Base-by-base conservation (phyloP, 2,113 vertebrate genomes). In the Rhabdomys dilectus region DNA sequence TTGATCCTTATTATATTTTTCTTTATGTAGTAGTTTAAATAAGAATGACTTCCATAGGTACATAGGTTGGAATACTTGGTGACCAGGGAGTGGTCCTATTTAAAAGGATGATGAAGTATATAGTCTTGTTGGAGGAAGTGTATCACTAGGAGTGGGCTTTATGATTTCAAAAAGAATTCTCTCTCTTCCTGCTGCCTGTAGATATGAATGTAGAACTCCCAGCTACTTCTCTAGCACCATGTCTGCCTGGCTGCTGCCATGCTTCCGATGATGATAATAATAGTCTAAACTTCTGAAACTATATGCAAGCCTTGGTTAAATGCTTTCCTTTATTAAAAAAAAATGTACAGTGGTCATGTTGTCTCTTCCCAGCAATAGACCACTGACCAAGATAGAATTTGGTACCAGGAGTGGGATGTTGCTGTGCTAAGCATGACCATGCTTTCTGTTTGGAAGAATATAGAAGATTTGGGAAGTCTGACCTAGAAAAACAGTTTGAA, bases 1-100 rank as follows among this genome's bases (percentile, higher is more conserved):
- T 94, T 96, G 70, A 93, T 73, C 94, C 89, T 88, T 78, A 70
- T 87, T 93, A 94, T 93, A 92, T 91, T 97, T 97, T 62, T 72
- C 48, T 68, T 70, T 39, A 26, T 39, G 24, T 39, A 36, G 80
- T 82, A 56, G 6, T 60, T 15, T 60, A 7, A 24, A 26, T 60
- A 39, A 84, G 56, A 84, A 29, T 42, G 56, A 4, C 12, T 24
- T 21, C 81, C 56, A 29, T 16, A 84, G 24, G 7, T 22, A 42
- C 56, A 84, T 9, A 84, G 81, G 62, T 84, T 42, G 60, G 12
- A 62, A 42, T 29, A 29, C n/a, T 42, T 42, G 56, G 13, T 84
- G n/a, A 84, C 56, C 21, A 60, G 56, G 3, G n/a, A 17, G 7
- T 29, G 24, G 13, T 8, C 1, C 13, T 26, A 29, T 84, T 29